Base-by-base conservation (phyloP, 53 echinoderm and acorn worm species). In the Apostichopus leukothele region DNA sequence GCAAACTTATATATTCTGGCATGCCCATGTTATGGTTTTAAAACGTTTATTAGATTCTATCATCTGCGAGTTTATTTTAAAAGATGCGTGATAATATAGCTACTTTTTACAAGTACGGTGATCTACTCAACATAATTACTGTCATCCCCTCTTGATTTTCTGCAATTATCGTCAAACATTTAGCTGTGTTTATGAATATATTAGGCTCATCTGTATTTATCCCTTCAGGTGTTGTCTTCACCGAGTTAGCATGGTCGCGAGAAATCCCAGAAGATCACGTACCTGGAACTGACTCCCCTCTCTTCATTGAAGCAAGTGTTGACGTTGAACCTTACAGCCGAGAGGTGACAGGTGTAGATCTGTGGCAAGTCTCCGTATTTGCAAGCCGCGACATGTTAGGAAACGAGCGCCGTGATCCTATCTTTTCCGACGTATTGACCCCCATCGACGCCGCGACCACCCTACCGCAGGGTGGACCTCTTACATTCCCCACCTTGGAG, bases 271-370 rank as follows among this genome's bases (percentile, higher is more conserved):
- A 87, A 75, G 74, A 74, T 75, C 88, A 52, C 12, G n/a, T 87
- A 10, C 74, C 74, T 51, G 88, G 88, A n/a, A 54, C 88, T 20
- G 88, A 75, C 8, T 87, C 88, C 20, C 57, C 88, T 55, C 19
- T 87, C 1, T 25, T 52, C 9, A 87, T 87, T 74, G 88, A 87
- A 7, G 75, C 75, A 4, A 87, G 51, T 13, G 25, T 87, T 21
- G 75, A 87, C 52, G 88, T 87, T 75, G 88, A 87, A 75, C 21
- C 88, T 50, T 87, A 87, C 75, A 87, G 88, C 39, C 51, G 88
- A 75, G 51, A 59, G 59, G 88, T 87, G 13, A 22, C 74, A 53
- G 88, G 88, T 11, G 88, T 75, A 55, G 88, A 75, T 55, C 88
- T 87, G 21, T 87, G 88, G 88, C 52, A 87, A 50, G 75, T 87